These are phyloP conservation scores for Homalodisca vitripennis DNA, from an alignment of 1,140 invertebrate species.

Conservation along the genomic window DNA sequence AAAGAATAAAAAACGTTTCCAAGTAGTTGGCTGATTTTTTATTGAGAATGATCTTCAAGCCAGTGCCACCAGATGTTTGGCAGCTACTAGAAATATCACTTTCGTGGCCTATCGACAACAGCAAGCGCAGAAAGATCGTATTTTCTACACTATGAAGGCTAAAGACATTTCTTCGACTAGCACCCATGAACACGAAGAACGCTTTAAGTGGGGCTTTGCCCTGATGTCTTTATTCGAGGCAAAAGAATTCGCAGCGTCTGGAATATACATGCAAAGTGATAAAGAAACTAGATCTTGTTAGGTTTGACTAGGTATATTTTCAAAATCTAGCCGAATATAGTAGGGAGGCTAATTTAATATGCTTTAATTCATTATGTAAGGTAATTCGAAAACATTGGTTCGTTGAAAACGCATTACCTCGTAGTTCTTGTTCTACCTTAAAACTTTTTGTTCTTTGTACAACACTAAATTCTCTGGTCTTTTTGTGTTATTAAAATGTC, in stretches of 20 bases:
- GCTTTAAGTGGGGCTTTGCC: not conserved
- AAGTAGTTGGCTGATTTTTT: conserved; percentile 1
- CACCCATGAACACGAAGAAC: not conserved
- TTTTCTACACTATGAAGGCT: not conserved
- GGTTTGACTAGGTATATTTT: not conserved
- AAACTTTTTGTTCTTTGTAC: not conserved
- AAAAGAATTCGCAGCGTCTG: not conserved
- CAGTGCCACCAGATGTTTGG: not conserved
- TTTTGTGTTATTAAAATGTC: not conserved
- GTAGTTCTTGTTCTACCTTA: not conserved
- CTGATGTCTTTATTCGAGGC: not conserved
- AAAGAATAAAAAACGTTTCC: not conserved
- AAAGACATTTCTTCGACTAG: not conserved
- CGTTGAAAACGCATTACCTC: not conserved
- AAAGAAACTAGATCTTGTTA: not conserved
- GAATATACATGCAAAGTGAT: not conserved
- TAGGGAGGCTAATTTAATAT: not conserved
- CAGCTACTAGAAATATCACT: not conserved
- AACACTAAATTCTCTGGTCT: not conserved
- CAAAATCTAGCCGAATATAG: not conserved
- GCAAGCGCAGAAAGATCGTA: not conserved
- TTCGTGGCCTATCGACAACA: not conserved
- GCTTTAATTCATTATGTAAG: not conserved
- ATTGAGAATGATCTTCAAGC: not conserved
- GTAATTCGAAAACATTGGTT: not conserved